Evolutionary conservation across 2,113 vertebrate genomes (phyloP).

Genomic region (Pelodiscus sinensis): DNA sequence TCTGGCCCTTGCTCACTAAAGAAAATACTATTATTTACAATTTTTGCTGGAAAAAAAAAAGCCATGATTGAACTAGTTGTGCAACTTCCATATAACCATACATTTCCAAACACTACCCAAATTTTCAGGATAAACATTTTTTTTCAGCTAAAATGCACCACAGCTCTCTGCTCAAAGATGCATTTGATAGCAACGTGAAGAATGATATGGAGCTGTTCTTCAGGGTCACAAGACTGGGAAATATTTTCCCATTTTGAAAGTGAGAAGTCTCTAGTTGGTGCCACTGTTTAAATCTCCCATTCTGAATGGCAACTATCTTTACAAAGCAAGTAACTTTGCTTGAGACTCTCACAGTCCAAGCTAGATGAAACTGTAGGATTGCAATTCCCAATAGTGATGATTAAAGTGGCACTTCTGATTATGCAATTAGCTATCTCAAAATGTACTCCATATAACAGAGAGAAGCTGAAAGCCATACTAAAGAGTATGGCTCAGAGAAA

Average conservation of each 20-base stretch:
- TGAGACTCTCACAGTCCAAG: neutral
- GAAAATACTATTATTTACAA: neutral
- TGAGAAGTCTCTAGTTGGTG: neutral
- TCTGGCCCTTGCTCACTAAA: neutral
- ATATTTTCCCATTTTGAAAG: neutral
- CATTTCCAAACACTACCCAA: neutral
- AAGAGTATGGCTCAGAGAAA: fast-evolving
- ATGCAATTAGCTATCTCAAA: fast-evolving
- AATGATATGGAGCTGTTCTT: neutral
- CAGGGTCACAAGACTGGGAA: neutral
- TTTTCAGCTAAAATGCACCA: neutral
- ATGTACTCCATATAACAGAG: neutral
- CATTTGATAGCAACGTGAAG: neutral
- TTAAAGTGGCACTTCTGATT: neutral
- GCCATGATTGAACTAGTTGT: neutral
- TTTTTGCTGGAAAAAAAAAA: neutral
- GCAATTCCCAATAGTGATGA: neutral
- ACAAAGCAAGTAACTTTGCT: neutral
- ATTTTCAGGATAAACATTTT: neutral
- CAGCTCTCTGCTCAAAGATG: neutral
- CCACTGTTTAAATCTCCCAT: neutral
- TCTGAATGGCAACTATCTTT: neutral
- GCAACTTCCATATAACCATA: neutral
- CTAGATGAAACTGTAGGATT: neutral
- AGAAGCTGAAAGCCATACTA: neutral